Evolutionary conservation across 2,113 vertebrate genomes (phyloP), one percentile per base, ranked within the genome.

Genomic region (Rhipidura dahli): DNA sequence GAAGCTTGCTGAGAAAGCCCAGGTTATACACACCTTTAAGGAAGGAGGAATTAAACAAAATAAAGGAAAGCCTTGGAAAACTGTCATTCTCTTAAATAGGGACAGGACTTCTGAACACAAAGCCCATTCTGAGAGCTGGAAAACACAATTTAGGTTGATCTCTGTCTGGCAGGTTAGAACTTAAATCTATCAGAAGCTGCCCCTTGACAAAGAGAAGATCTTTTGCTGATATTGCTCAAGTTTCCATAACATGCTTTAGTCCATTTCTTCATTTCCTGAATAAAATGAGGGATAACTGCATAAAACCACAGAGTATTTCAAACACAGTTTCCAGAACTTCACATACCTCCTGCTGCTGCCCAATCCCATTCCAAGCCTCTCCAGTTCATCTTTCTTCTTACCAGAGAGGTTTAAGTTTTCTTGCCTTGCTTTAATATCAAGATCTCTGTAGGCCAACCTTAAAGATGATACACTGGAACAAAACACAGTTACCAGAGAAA

Each of bases 291-390:
- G 21, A 13, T 54, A 96, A 78, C 24, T 81, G 27, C 54, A 73
- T 24, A 75, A 77, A 79, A 54, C 13, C 37, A 75, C 3, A 49
- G 9, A 73, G 18, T 9, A 39, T 35, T 77, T 91, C 39, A 86
- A 85, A 76, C 3, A 51, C 9, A 84, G 23, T 35, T 83, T 40
- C 44, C 11, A 40, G 18, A 45, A 49, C 2, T 28, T 27, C 71
- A 70, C 95, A 2, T 79, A 98, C 98, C 98, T 98, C 61, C 98
- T 97, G 90, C 83, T 98, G 31, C 78, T 98, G 35, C 98, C 98
- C 27, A 99, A 87, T 6, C 99, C 99, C 98, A 99, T 99, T 93
- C 99, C 99, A 47, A 99, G 98, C 33, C 99, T 97, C 81, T 99
- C 99, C 1, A 98, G 97, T 31, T 99, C 99, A 10, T 95, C 96